Percentiles rank a stretch among this genome's conserved stretches.
phyloP scores from a whole-genome alignment of 2,888 invertebrate species.

The Sphaerophoria taeniata region DNA sequence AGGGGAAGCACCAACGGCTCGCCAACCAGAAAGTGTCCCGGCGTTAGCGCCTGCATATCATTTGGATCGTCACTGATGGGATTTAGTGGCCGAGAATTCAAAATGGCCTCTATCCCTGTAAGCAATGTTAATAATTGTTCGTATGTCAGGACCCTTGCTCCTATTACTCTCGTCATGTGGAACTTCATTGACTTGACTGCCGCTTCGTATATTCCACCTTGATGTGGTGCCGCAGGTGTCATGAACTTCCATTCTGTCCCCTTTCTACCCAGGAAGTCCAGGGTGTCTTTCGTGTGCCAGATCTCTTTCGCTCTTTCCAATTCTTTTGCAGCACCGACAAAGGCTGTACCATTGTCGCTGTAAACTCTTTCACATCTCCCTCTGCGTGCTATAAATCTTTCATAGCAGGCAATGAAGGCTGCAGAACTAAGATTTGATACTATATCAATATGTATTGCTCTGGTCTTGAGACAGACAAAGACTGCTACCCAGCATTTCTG shows the following conservation, averaged over 20 bases:
- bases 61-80: conserved; percentile 2
- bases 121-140: neutral
- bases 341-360: conserved; percentile 77
- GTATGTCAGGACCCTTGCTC: neutral
- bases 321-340: conserved; percentile 75
- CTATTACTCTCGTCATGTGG: neutral
- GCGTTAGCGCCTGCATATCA: conserved; percentile 12
- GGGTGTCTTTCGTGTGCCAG: neutral
- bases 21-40: conserved; percentile 17
- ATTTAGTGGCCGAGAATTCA: conserved; percentile 5
- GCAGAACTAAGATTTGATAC: neutral
- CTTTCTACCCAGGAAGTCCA: neutral
- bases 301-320: conserved; percentile 16
- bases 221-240: conserved; percentile 45
- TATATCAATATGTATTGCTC: neutral
- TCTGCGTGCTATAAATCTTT: conserved; percentile 75
- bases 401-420: conserved; percentile 37
- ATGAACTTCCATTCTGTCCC: neutral
- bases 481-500: conserved; percentile 9
- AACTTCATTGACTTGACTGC: conserved; percentile 56
- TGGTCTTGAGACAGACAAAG: neutral
- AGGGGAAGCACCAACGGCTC: conserved; percentile 8
- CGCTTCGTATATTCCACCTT: conserved; percentile 61
- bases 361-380: conserved; percentile 75
- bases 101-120: neutral